phyloP scores from a whole-genome alignment of 35 echinoderm and acorn worm species.

The Heliocidaris erythrogramma region DNA sequence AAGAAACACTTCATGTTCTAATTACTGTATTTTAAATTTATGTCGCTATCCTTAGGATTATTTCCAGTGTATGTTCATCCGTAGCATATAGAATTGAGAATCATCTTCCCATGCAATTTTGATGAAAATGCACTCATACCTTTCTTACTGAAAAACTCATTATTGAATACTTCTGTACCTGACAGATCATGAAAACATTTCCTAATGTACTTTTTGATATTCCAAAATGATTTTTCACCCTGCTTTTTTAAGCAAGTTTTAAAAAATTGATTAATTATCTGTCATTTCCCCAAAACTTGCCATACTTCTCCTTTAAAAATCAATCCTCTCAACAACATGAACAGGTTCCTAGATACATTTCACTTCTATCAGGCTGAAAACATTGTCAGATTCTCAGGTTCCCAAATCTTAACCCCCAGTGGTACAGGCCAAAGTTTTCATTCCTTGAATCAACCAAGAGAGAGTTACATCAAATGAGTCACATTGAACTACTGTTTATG shows the following conservation, averaged over 20 bases:
- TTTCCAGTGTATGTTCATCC: not conserved
- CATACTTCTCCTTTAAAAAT: not conserved
- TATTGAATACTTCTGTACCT: not conserved
- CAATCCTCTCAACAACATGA: not conserved
- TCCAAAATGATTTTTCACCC: not conserved
- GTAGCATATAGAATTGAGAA: not conserved
- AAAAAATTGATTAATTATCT: not conserved
- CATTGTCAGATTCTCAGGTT: slow-evolving; percentile 11
- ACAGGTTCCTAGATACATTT: not conserved
- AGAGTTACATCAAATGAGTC: slow-evolving; percentile 4
- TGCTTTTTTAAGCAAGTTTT: not conserved
- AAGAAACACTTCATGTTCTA: not conserved
- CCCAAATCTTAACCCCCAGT: not conserved
- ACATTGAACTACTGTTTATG: not conserved
- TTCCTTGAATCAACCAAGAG: not conserved
- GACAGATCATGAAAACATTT: not conserved
- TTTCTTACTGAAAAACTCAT: not conserved
- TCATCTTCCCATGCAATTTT: not conserved
- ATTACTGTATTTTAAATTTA: not conserved
- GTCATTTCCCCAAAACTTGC: not conserved
- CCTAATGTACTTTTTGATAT: not conserved
- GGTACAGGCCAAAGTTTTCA: not conserved
- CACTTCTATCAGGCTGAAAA: not conserved
- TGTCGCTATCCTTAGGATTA: too few species aligned
- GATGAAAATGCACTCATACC: not conserved